Evolutionary conservation across 2,888 invertebrate species (phyloP), one percentile per base, ranked within the genome.

Genomic region (Drosophila rellima): DNA sequence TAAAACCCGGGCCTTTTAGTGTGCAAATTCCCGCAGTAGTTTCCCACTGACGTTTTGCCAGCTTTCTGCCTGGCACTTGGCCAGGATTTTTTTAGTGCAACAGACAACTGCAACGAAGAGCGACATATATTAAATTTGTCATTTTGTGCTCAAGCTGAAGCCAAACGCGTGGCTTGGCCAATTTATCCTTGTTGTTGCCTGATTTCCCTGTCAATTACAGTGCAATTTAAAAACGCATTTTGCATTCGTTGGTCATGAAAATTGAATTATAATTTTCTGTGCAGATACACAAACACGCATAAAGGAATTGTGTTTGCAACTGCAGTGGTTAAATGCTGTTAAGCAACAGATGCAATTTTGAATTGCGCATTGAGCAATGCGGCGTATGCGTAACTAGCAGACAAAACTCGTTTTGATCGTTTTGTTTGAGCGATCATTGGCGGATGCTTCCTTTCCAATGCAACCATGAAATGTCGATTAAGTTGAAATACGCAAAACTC

Each of bases 111-210:
- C 88, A 74, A 88, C 66, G 69, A 85, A 63, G 64, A 62, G 66
- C 66, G 69, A 77, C 84, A 88, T 82, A 82, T 82, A 82, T 82
- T 88, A 82, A 82, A 88, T 82, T 88, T 82, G 89, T 88, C 89
- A 80, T 86, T 86, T 82, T 64, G 29, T 56, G 57, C 67, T 26
- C 80, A 70, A 63, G 42, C 17, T 47, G 56, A 31, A 60, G 62
- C 39, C 67, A 74, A 74, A 55, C 69, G 60, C 35, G 33, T 48
- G 44, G 51, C 57, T 33, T 47, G 52, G 44, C 20, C 74, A 45
- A 51, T 59, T 42, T 39, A 40, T 63, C 33, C 48, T 50, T 57
- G 35, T 56, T 60, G 45, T 39, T 42, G 51, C 52, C 54, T 62
- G 63, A 64, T 64, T 61, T 48, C 26, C 17, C 70, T 70, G 75